Evolutionary conservation across 2,797 vertebrate species (phyloP).

Genomic region (Neopelma chrysocephalum): DNA sequence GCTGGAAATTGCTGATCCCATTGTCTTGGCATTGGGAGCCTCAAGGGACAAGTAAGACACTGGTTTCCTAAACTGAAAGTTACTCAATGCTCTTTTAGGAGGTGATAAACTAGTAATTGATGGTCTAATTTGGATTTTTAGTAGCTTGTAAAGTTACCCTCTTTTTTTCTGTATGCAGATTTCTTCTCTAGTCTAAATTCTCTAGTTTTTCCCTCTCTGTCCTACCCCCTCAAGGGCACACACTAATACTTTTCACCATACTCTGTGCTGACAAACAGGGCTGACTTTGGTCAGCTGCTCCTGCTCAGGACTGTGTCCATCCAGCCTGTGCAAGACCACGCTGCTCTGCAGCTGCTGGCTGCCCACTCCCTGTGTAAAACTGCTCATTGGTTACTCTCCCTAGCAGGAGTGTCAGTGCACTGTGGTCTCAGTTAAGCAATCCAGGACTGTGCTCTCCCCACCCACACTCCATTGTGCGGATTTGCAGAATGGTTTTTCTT

Average conservation of each 20-base stretch:
- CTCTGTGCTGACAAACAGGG: not conserved
- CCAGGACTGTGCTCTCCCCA: not conserved
- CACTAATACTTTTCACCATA: not conserved
- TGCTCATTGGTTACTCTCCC: not conserved
- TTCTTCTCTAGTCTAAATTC: not conserved
- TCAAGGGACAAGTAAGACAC: constrained; percentile 93
- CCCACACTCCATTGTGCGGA: not conserved
- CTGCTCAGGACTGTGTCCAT: not conserved
- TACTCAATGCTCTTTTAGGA: constrained; percentile 29
- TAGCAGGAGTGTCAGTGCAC: not conserved
- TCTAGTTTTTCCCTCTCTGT: not conserved
- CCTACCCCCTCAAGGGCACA: not conserved
- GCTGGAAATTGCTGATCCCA: constrained; percentile 97
- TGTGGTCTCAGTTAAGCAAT: not conserved
- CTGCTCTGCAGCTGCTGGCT: not conserved
- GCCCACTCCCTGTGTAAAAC: rapidly evolving
- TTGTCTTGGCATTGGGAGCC: constrained; percentile 93
- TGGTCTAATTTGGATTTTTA: not conserved
- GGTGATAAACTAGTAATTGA: not conserved
- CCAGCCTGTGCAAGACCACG: not conserved
- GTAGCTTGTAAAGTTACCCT: constrained; percentile 6
- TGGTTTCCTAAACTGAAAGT: not conserved
- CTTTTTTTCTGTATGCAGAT: not conserved
- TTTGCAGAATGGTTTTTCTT: constrained; percentile 15
- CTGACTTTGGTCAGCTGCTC: not conserved